phyloP scores from a whole-genome alignment of 2,797 vertebrate species.

The Argentina silus region DNA sequence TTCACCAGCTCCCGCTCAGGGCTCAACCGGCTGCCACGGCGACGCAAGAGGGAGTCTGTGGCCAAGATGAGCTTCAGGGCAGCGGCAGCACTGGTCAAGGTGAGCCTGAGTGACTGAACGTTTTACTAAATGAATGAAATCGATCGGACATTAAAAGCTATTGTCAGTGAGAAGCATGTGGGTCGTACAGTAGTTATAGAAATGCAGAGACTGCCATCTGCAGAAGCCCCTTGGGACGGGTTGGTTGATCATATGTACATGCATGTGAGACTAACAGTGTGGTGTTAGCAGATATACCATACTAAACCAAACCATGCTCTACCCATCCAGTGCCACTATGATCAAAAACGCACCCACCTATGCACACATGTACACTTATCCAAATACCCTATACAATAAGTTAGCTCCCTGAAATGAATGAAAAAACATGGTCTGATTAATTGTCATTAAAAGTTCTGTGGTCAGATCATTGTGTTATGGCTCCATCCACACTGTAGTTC shows the following conservation, averaged over 20 bases:
- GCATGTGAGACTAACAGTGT: too few species aligned
- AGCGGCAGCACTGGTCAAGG: constrained; percentile 92
- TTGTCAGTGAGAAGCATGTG: too few species aligned
- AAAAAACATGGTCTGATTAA: constrained; percentile 9
- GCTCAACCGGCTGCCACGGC: constrained; percentile 88
- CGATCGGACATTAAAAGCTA: too few species aligned
- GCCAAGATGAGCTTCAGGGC: constrained; percentile 99
- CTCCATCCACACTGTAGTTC: too few species aligned
- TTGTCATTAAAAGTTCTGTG: background rate
- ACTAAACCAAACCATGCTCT: constrained; percentile 12
- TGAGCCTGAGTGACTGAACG: constrained; percentile 45
- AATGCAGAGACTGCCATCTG: background rate
- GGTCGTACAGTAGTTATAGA: too few species aligned
- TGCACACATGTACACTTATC: too few species aligned
- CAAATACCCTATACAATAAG: constrained; percentile 2
- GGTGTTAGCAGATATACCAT: background rate
- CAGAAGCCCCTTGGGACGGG: background rate
- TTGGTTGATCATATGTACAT: constrained; percentile 3
- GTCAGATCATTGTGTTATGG: too few species aligned
- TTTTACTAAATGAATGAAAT: background rate
- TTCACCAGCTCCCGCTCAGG: constrained; percentile 98
- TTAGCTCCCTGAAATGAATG: background rate
- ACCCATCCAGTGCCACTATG: constrained; percentile 13
- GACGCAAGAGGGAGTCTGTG: constrained; percentile 94
- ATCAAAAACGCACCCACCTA: constrained; percentile 4